Percentiles rank a stretch among this genome's conserved stretches.
These are phyloP conservation scores for Caligus rogercresseyi DNA, from an alignment of 1,140 invertebrate genomes.

Conservation along the genomic window DNA sequence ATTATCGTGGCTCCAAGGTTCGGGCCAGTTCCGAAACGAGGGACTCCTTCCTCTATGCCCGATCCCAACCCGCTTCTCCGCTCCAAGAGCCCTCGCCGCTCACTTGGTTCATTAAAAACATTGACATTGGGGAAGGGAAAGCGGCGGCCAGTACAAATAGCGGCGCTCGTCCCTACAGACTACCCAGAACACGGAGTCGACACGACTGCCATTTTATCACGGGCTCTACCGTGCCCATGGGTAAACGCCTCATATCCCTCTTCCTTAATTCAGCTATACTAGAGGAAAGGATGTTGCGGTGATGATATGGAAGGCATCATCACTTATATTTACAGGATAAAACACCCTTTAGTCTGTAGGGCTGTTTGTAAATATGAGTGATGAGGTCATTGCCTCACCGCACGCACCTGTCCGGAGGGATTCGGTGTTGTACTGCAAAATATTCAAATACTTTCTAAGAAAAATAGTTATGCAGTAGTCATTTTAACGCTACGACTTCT, in stretches of 20 bases:
- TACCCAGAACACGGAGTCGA: background rate
- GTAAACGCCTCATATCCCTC: background rate
- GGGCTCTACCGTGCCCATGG: conserved; percentile 10
- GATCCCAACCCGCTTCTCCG: conserved; percentile 3
- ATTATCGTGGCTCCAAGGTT: background rate
- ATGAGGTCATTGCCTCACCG: no score
- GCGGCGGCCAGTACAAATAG: background rate
- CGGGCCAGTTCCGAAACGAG: background rate
- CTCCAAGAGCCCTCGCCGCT: conserved; percentile 7
- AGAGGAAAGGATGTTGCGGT: no score
- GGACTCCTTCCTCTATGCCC: background rate
- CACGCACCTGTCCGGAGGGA: no score
- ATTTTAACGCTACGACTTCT: no score
- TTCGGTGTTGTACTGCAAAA: no score
- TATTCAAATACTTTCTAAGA: no score
- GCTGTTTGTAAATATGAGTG: no score
- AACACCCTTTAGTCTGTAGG: no score
- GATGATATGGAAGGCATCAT: no score
- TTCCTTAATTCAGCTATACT: no score
- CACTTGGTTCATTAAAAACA: conserved; percentile 14
- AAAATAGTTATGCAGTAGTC: no score
- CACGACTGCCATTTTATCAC: conserved; percentile 11
- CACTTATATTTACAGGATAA: no score
- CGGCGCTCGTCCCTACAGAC: background rate
- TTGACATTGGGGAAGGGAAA: conserved; percentile 18